Evolutionary conservation across 2,888 invertebrate species (phyloP).

Genomic region (Arge pagana): DNA sequence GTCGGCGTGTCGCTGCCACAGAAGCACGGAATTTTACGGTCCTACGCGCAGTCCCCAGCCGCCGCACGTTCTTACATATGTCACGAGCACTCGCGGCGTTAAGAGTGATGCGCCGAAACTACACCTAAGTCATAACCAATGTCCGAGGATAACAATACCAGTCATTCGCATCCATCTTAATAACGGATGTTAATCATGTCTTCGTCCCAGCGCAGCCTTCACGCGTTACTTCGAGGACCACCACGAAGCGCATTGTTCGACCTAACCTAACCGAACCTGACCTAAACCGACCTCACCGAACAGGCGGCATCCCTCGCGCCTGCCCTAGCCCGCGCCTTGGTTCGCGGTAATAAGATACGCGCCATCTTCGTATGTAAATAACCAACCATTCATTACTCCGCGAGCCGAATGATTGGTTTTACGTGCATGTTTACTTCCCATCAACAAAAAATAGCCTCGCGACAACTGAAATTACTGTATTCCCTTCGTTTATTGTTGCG

Average conservation of each 20-base stretch:
- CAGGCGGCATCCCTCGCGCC: slow-evolving; percentile 21
- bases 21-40: too few species aligned
- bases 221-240: slow-evolving; percentile 54
- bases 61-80: too few species aligned
- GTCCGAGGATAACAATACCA: slow-evolving; percentile 51
- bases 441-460: too few species aligned
- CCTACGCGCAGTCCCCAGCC: too few species aligned
- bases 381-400: slow-evolving; percentile 56
- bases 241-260: slow-evolving; percentile 54
- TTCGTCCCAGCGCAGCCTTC: slow-evolving; percentile 52
- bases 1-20: slow-evolving; percentile 1
- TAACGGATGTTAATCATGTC: slow-evolving; percentile 59
- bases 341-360: slow-evolving; percentile 57
- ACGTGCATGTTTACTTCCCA: too few species aligned
- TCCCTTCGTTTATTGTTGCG: too few species aligned
- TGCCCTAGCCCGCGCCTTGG: slow-evolving; percentile 28
- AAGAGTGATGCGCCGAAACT: slow-evolving; percentile 16
- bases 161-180: slow-evolving; percentile 56
- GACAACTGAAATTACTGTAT: too few species aligned
- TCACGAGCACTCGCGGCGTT: too few species aligned
- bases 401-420: slow-evolving; percentile 55
- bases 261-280: slow-evolving; percentile 39
- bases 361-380: slow-evolving; percentile 58
- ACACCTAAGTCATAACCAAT: slow-evolving; percentile 46
- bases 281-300: slow-evolving; percentile 39